phyloP scores from a whole-genome alignment of 37 sponge, comb jelly and placozoan genomes.

The Haliclona indistincta region DNA sequence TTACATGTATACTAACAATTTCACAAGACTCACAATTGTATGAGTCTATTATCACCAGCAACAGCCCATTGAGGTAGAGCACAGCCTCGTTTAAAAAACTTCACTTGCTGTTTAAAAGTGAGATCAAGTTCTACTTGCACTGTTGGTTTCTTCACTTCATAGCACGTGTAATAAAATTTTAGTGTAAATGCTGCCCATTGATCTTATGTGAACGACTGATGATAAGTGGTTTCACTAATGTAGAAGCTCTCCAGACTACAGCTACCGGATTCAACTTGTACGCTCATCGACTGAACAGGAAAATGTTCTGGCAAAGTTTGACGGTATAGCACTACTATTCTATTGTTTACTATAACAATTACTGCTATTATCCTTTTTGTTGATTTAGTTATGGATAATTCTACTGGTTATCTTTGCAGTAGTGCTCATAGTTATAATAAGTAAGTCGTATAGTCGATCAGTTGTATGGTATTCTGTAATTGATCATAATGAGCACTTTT shows the following conservation, averaged over 20 bases:
- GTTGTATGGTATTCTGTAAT: slow-evolving; percentile 25
- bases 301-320: slow-evolving; percentile 32
- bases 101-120: background rate
- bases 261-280: slow-evolving; percentile 2
- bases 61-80: no score
- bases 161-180: background rate
- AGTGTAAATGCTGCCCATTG: background rate
- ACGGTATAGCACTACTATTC: background rate
- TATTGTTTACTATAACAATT: background rate
- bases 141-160: background rate
- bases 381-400: slow-evolving; percentile 27
- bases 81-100: background rate
- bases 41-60: no score
- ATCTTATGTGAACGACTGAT: no score
- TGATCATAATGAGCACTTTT: slow-evolving; percentile 5
- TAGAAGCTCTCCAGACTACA: slow-evolving; percentile 10
- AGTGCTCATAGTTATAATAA: slow-evolving; percentile 14
- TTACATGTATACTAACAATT: no score
- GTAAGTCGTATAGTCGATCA: slow-evolving; percentile 37
- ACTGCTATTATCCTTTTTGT: background rate
- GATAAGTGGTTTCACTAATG: no score
- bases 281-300: slow-evolving; percentile 7
- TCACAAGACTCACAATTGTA: no score
- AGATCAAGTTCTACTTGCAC: background rate
- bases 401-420: slow-evolving; percentile 19